A percentile compares a stretch with the other conserved stretches of the same genome.
phyloP scores from a whole-genome alignment of 2,888 invertebrate species.

The Apeira syringaria region DNA sequence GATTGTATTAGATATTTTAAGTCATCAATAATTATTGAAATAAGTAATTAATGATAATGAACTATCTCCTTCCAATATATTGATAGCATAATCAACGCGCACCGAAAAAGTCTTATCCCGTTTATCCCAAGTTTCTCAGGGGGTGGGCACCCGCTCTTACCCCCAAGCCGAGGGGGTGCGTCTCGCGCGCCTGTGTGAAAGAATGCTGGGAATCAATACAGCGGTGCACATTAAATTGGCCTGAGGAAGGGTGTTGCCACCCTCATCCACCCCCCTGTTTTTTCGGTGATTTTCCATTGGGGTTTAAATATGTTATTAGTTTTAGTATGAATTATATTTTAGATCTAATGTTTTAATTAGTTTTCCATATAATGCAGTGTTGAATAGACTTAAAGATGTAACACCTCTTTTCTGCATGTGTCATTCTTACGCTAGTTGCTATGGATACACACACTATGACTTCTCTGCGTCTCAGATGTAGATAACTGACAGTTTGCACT shows the following conservation, averaged over 20 bases:
- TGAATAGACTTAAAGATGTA: too few species aligned
- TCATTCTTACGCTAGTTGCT: too few species aligned
- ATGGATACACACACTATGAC: too few species aligned
- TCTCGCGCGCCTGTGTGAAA: slow-evolving; percentile 82
- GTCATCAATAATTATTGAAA: too few species aligned
- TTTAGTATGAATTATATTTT: slow-evolving; percentile 18
- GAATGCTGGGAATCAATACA: slow-evolving; percentile 78
- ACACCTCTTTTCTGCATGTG: too few species aligned
- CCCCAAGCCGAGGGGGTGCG: slow-evolving; percentile 35
- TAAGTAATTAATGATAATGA: too few species aligned
- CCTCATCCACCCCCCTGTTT: slow-evolving; percentile 46
- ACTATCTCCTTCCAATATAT: slow-evolving; percentile 5
- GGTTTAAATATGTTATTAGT: slow-evolving; percentile 36
- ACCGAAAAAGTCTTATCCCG: slow-evolving; percentile 70
- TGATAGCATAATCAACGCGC: slow-evolving; percentile 34
- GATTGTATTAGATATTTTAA: too few species aligned
- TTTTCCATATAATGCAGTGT: slow-evolving; percentile 1
- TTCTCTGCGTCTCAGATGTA: too few species aligned
- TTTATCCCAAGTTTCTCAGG: slow-evolving; percentile 60
- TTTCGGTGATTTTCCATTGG: slow-evolving; percentile 48
- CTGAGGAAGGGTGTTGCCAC: slow-evolving; percentile 41
- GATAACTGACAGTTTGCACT: too few species aligned
- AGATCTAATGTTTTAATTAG: slow-evolving; percentile 13
- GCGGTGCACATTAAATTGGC: slow-evolving; percentile 78
- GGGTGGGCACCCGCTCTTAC: slow-evolving; percentile 23